Evolutionary conservation across 2,797 vertebrate species (phyloP).

Genomic region (Eulemur mongoz): DNA sequence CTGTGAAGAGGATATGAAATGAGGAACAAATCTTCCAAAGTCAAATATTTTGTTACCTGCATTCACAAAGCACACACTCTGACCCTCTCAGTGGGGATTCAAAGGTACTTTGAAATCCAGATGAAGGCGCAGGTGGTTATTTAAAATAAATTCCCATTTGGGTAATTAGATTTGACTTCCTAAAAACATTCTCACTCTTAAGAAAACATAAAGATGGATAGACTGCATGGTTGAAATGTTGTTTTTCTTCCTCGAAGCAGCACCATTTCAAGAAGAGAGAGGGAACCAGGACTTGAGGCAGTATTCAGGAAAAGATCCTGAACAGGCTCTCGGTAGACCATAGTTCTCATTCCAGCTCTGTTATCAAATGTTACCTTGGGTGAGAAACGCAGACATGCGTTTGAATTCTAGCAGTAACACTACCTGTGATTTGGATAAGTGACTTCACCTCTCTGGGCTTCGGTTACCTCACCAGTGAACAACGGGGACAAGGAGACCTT

Average conservation of each 20-base stretch:
- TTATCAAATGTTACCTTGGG: not conserved
- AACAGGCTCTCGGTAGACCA: not conserved
- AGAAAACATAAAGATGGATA: not conserved
- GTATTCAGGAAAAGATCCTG: not conserved
- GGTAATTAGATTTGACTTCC: slow-evolving; percentile 36
- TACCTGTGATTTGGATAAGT: not conserved
- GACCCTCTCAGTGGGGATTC: not conserved
- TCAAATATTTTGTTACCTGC: not conserved
- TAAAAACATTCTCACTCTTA: not conserved
- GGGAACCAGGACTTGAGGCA: not conserved
- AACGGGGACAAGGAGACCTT: not conserved
- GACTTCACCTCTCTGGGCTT: not conserved
- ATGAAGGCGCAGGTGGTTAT: slow-evolving; percentile 29
- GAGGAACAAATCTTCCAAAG: not conserved
- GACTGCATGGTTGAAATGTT: not conserved
- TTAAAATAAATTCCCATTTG: slow-evolving; percentile 47
- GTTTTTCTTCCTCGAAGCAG: slow-evolving; percentile 5
- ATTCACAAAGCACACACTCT: not conserved
- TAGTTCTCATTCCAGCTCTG: not conserved
- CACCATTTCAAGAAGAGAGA: not conserved
- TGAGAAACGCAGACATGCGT: not conserved
- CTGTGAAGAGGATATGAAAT: not conserved
- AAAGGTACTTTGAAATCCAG: not conserved
- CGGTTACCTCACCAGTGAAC: not conserved
- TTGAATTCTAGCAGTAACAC: not conserved